Base-by-base conservation (phyloP, 2,888 invertebrate genomes). In the Drepana falcataria region DNA sequence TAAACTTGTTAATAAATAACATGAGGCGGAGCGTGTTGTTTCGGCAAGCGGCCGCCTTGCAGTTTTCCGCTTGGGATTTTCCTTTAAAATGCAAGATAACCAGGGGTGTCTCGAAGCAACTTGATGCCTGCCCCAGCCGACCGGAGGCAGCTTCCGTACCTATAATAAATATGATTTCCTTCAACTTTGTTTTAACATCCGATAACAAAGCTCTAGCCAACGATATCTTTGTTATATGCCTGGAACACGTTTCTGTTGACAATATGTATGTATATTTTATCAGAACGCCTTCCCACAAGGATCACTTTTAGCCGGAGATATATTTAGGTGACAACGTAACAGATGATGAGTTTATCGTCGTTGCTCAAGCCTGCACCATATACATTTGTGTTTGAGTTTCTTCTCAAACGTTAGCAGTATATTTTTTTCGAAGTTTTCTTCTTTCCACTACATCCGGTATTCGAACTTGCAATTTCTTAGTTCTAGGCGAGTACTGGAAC, bases 111-210 rank as follows among this genome's bases (percentile, higher is more conserved):
- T 59, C 55, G 61, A 63, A 77, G 72, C 70, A 71, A 70, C 64
- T 73, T 71, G 69, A 74, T 70, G 68, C 65, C 56, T 66, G 59
- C 59, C 53, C 59, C 44, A 60, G 54, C 49, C 59, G 56, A n/a
- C 59, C 58, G 54, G 60, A 57, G 56, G 52, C 48, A 55, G 61
- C 55, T 63, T 63, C 60, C 58, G n/a, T n/a, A n/a, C n/a, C 41
- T 55, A 65, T 68, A 69, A 73, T 71, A 74, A 73, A 75, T 71
- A 64, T 61, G 69, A 74, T 77, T 77, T 72, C 58, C 64, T 67
- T 56, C 64, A 64, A 70, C 64, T 67, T 61, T 56, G 58, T 65
- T 71, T 63, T 63, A 66, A 65, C 63, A 65, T 71, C 66, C 68
- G 66, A 71, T 70, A 69, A 67, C 74, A 66, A 69, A 66, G 63